phyloP scores from a whole-genome alignment of 2,888 invertebrate genomes.

The Nasonovia ribisnigri region DNA sequence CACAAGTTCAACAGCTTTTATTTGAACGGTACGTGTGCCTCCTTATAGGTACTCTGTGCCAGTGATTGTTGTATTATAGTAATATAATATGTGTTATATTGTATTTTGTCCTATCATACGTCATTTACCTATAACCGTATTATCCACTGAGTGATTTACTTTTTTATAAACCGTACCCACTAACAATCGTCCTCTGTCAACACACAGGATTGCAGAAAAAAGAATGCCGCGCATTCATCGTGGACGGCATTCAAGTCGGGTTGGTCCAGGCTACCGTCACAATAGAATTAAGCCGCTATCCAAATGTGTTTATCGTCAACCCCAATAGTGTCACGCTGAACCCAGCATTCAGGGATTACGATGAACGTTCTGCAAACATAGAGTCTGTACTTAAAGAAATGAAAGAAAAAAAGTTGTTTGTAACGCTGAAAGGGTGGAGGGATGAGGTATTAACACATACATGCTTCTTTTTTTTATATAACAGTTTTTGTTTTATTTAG shows the following conservation, averaged over 20 bases:
- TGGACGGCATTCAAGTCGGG: constrained; percentile 91
- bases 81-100: neutral
- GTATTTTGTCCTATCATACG: neutral
- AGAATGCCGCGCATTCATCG: constrained; percentile 87
- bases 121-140: neutral
- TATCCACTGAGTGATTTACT: neutral
- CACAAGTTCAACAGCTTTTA: constrained; percentile 92
- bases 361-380: constrained; percentile 82
- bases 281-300: constrained; percentile 83
- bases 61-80: neutral
- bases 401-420: constrained; percentile 81
- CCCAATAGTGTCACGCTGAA: constrained; percentile 84
- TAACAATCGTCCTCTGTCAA: constrained; percentile 8
- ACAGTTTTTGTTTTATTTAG: constrained; percentile 7
- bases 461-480: neutral
- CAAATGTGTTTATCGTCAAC: constrained; percentile 83
- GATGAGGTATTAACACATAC: constrained; percentile 79
- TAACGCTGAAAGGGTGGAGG: constrained; percentile 91
- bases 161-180: neutral
- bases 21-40: constrained; percentile 78
- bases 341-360: constrained; percentile 88
- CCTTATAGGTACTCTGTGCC: neutral
- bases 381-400: constrained; percentile 84
- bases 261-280: constrained; percentile 87
- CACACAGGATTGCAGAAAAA: constrained; percentile 79